Evolutionary conservation across 2,888 invertebrate genomes (phyloP), one percentile per base, ranked within the genome.

Genomic region (Eristalis intricaria): DNA sequence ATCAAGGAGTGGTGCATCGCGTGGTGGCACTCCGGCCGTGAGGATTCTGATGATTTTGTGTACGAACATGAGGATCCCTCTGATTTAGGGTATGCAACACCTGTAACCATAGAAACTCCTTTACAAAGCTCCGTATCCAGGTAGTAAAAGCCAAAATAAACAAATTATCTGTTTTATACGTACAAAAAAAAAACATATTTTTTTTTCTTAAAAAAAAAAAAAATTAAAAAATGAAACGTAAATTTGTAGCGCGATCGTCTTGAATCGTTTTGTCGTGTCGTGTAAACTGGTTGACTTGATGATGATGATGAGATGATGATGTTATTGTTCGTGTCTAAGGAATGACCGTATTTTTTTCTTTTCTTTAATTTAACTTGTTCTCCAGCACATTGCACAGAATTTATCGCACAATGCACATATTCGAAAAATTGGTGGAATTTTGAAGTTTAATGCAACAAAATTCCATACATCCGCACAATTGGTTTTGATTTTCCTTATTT

Each of bases 11-110:
- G 97, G 97, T 97, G 97, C 92, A 95, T 97, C 78, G 97, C 97
- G 91, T 97, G 97, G 97, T 97, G 97, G 97, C 97, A 97, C 92
- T 97, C 97, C 15, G 97, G 97, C 0, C 94, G 97, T 50, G 97
- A 97, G 87, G 97, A 97, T 90, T 94, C 96, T 88, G 96, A 96
- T 90, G 96, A 96, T 88, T 96, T 96, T 90, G 96, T 90, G 70
- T 93, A 93, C 75, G 96, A 96, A 40, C 95, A 95, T 88, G 98
- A 98, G 91, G 96, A 96, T 91, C 95, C 96, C 88, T 96, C 97
- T 90, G 95, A 96, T 93, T 95, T 95, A 89, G 96, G 96, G 88
- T 96, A 96, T 93, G 96, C 96, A 89, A 97, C 96, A 75, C 96
- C 96, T 11, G 95, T 97, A 79, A 97, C 97, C 64, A 96, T 96